phyloP scores from a whole-genome alignment of 92 coral and sea anemone species.

The Scolanthus callimorphus region DNA sequence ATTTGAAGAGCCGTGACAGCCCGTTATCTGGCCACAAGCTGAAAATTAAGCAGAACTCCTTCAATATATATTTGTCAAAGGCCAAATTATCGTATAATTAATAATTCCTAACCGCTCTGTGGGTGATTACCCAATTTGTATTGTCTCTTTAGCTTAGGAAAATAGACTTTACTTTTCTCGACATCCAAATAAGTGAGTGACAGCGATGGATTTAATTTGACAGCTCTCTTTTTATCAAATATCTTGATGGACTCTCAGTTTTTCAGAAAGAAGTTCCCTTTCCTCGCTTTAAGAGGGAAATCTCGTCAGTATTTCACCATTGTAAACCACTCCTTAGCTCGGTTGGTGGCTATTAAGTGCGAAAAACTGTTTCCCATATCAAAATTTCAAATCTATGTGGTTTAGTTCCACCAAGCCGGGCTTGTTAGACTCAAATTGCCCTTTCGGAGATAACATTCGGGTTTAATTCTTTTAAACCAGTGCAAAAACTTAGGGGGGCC shows the following conservation, averaged over 20 bases:
- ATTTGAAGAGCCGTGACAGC: slow-evolving; percentile 10
- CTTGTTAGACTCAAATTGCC: slow-evolving; percentile 9
- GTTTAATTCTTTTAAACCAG: slow-evolving; percentile 15
- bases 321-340: not conserved
- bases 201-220: too few species aligned
- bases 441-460: slow-evolving; percentile 16
- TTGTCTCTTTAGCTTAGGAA: not conserved
- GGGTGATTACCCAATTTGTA: not conserved
- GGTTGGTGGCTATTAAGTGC: too few species aligned
- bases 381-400: slow-evolving; percentile 6
- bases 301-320: not conserved
- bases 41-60: slow-evolving; percentile 17
- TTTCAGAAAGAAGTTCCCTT: not conserved
- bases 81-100: slow-evolving; percentile 14
- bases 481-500: slow-evolving; percentile 8
- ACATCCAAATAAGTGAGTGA: too few species aligned
- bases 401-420: not conserved
- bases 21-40: slow-evolving; percentile 6
- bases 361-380: not conserved
- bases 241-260: not conserved
- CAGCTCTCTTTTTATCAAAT: not conserved
- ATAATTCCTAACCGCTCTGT: not conserved
- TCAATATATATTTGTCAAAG: slow-evolving; percentile 13
- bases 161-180: too few species aligned
- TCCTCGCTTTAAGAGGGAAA: not conserved